A percentile compares a stretch with the other conserved stretches of the same genome.
Evolutionary conservation across 2,888 invertebrate genomes (phyloP).

Genomic region (Danaus chrysippus): DNA sequence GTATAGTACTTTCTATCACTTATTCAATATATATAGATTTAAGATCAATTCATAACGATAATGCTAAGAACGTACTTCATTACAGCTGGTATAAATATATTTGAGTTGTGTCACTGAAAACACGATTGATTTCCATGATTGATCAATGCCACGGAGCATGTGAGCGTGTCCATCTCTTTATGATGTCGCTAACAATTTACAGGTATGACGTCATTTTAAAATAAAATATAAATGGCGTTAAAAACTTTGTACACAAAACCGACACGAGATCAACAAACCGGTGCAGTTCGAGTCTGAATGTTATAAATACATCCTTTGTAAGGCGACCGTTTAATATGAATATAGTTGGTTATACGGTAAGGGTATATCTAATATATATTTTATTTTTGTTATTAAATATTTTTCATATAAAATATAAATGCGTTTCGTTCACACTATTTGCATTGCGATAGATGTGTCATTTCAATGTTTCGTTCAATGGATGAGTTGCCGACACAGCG

Average conservation of each 20-base stretch:
- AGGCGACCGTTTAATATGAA: constrained; percentile 12
- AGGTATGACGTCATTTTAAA: constrained; percentile 51
- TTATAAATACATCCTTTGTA: constrained; percentile 21
- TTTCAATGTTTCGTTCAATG: not conserved
- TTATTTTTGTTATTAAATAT: not conserved
- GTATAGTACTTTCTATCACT: constrained; percentile 10
- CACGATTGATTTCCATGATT: constrained; percentile 4
- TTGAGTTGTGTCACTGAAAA: too few species aligned
- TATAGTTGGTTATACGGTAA: not conserved
- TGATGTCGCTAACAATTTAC: constrained; percentile 64
- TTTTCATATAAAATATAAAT: not conserved
- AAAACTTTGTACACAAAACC: constrained; percentile 48
- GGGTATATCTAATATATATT: not conserved
- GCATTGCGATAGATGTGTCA: too few species aligned
- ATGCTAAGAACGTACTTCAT: too few species aligned
- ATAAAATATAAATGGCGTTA: constrained; percentile 38
- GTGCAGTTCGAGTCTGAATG: constrained; percentile 35
- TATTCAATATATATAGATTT: not conserved
- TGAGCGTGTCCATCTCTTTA: constrained; percentile 68
- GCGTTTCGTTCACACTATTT: not conserved
- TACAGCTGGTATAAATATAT: too few species aligned
- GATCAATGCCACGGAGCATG: constrained; percentile 51
- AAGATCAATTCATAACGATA: too few species aligned
- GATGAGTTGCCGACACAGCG: not conserved
- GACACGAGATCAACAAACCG: constrained; percentile 38